Conservation (phyloP, 2,888 invertebrate genomes). For the Pimpla rufipes region DNA sequence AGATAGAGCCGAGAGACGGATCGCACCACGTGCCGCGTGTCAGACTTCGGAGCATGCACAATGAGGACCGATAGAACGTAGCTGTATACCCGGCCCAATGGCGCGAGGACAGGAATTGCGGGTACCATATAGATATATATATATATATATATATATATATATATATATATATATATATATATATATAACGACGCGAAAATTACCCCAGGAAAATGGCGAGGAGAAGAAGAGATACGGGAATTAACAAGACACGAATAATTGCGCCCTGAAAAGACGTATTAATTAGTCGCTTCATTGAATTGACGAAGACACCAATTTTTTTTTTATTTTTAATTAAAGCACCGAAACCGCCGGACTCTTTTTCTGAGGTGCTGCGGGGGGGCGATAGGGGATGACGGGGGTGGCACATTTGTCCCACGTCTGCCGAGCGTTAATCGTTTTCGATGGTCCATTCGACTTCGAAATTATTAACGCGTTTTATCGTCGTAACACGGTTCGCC, state of each 20-base stretch:
- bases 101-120: neutral
- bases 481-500: constrained; percentile 62
- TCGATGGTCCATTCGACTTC: constrained; percentile 61
- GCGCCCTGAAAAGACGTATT: constrained; percentile 15
- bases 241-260: constrained; percentile 58
- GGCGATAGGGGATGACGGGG: too few species aligned
- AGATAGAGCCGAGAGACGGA: constrained; percentile 73
- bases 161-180: neutral
- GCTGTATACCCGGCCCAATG: too few species aligned
- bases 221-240: constrained; percentile 25
- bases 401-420: constrained; percentile 9
- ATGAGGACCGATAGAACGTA: constrained; percentile 79
- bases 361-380: neutral
- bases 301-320: neutral
- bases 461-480: constrained; percentile 73
- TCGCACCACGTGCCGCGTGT: constrained; percentile 75
- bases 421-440: constrained; percentile 43
- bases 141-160: neutral
- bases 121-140: too few species aligned
- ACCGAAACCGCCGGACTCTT: neutral
- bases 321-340: constrained; percentile 1
- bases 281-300: constrained; percentile 39
- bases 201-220: constrained; percentile 1
- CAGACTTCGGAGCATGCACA: constrained; percentile 74
- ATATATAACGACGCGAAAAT: constrained; percentile 1